Conservation (phyloP, 2,113 vertebrate genomes). For the Cacatua alba region DNA sequence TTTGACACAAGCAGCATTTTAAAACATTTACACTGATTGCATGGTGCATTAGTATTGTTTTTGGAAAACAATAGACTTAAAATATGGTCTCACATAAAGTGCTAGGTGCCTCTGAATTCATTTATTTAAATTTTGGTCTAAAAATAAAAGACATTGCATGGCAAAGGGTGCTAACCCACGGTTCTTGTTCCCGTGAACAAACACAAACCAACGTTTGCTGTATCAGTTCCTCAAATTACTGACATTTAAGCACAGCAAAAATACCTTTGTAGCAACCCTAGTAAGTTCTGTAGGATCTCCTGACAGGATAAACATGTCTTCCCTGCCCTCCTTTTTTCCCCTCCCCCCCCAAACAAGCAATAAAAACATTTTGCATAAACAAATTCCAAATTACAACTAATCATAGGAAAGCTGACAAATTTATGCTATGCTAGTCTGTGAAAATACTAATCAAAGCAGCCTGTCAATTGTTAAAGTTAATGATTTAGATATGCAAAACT, state of each 20-base stretch:
- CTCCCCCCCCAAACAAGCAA: constrained; percentile 53
- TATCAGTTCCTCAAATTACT: constrained; percentile 3
- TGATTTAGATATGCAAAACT: constrained; percentile 81
- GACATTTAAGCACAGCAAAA: constrained; percentile 16
- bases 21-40: constrained; percentile 19
- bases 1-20: constrained; percentile 21
- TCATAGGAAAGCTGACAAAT: constrained; percentile 81
- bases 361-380: constrained; percentile 82
- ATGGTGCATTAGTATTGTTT: constrained; percentile 5
- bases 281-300: constrained; percentile 25
- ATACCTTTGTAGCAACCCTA: background rate
- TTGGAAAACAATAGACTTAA: constrained; percentile 14
- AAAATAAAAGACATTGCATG: background rate
- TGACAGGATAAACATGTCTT: constrained; percentile 34
- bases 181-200: background rate
- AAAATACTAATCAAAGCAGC: constrained; percentile 84
- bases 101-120: background rate
- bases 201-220: background rate
- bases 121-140: constrained; percentile 25
- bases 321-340: background rate
- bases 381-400: constrained; percentile 80
- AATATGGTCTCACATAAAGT: background rate
- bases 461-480: constrained; percentile 84
- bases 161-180: background rate
- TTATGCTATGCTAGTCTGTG: constrained; percentile 71